These are phyloP conservation scores for Chaenodraco wilsoni DNA, from an alignment of 2,797 vertebrate genomes.

Conservation along the genomic window DNA sequence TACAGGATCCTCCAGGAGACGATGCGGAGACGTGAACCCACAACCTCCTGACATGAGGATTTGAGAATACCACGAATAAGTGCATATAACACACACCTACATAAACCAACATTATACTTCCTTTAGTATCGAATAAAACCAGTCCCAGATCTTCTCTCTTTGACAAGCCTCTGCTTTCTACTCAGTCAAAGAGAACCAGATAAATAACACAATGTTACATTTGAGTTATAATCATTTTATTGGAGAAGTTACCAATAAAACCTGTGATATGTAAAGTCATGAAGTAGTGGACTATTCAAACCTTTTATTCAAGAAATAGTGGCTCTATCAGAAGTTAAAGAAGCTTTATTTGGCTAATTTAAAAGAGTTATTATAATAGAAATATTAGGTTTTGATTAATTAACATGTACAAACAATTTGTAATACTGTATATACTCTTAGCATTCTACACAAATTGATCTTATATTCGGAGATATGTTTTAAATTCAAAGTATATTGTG, in stretches of 20 bases:
- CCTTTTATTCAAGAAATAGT: not conserved
- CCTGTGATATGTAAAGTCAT: too few species aligned
- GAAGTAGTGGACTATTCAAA: too few species aligned
- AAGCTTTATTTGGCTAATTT: not conserved
- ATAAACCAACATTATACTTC: not conserved
- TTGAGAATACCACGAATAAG: conserved; percentile 11
- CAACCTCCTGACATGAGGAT: conserved; percentile 1
- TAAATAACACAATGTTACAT: too few species aligned
- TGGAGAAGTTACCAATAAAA: too few species aligned
- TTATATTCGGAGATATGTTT: not conserved
- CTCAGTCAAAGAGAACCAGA: not conserved
- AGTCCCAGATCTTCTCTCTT: not conserved
- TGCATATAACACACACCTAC: conserved; percentile 19
- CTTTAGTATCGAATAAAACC: not conserved
- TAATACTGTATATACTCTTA: not conserved
- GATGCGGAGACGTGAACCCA: conserved; percentile 13
- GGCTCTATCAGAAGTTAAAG: not conserved
- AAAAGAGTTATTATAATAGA: not conserved
- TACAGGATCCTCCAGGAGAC: conserved; percentile 52
- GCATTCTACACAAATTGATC: not conserved
- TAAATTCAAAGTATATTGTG: too few species aligned
- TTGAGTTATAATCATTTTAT: too few species aligned
- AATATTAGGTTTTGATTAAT: not conserved
- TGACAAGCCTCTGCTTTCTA: not conserved
- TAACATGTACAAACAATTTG: too few species aligned